Evolutionary conservation across 2,888 invertebrate species (phyloP).

Genomic region (Stenodera caucasica): DNA sequence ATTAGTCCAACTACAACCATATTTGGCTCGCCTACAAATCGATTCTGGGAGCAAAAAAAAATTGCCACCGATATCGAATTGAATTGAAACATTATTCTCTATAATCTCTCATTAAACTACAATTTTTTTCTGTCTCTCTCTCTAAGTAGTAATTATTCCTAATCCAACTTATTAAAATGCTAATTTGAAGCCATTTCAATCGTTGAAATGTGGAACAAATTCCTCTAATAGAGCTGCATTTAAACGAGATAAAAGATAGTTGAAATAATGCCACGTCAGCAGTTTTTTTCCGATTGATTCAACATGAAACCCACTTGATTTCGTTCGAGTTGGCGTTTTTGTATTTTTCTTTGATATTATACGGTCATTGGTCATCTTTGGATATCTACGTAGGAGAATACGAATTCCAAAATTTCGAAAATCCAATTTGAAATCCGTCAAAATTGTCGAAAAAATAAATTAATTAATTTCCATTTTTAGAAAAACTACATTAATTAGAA

Average conservation of each 20-base stretch:
- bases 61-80: neutral
- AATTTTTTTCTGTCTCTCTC: too few species aligned
- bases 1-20: conserved; percentile 35
- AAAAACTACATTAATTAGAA: too few species aligned
- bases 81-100: neutral
- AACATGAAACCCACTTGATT: neutral
- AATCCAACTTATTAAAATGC: neutral
- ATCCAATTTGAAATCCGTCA: too few species aligned
- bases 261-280: too few species aligned
- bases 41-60: neutral
- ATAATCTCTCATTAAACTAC: neutral
- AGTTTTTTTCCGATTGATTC: neutral
- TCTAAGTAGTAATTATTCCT: too few species aligned
- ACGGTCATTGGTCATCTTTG: neutral
- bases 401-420: too few species aligned
- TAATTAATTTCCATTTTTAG: too few species aligned
- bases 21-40: conserved; percentile 35
- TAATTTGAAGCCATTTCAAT: too few species aligned
- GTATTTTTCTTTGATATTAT: neutral
- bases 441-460: too few species aligned
- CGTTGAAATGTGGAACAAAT: neutral
- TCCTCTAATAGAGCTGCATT: too few species aligned
- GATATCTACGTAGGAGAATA: neutral
- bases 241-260: too few species aligned
- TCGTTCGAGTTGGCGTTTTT: neutral